phyloP scores from a whole-genome alignment of 2,888 invertebrate genomes.

The Mechanitis messenoides region DNA sequence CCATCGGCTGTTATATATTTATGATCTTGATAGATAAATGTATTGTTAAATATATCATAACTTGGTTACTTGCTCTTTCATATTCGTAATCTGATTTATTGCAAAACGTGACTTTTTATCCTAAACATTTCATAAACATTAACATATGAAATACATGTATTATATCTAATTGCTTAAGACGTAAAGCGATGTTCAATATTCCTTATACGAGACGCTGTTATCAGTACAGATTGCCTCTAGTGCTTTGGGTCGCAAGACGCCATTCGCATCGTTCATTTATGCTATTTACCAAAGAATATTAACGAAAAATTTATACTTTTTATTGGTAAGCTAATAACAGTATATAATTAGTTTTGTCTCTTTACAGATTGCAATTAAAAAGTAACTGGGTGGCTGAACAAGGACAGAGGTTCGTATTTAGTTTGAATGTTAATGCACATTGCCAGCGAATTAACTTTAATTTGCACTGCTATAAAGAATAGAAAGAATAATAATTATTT shows the following conservation, averaged over 20 bases:
- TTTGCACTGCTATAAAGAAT: no score
- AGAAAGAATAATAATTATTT: no score
- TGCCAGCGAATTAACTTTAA: no score
- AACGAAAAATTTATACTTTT: no score
- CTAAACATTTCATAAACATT: no score
- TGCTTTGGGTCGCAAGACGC: slow-evolving; percentile 8
- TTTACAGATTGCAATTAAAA: slow-evolving; percentile 56
- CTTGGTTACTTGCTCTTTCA: no score
- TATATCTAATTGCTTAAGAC: no score
- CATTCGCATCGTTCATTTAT: no score
- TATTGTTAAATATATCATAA: slow-evolving; percentile 10
- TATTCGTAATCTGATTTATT: no score
- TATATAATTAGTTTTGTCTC: slow-evolving; percentile 24
- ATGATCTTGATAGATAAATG: background rate
- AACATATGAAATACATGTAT: no score
- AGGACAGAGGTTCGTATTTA: slow-evolving; percentile 56
- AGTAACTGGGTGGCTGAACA: slow-evolving; percentile 63
- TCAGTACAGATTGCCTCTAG: slow-evolving; percentile 9
- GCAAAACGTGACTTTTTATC: background rate
- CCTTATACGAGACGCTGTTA: slow-evolving; percentile 15
- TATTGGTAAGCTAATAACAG: no score
- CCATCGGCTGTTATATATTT: background rate
- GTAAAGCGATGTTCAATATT: slow-evolving; percentile 1
- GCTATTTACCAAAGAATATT: no score
- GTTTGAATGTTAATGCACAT: slow-evolving; percentile 4